Base-by-base conservation (phyloP, 2,888 invertebrate species). In the Chrysolina haemoptera region DNA sequence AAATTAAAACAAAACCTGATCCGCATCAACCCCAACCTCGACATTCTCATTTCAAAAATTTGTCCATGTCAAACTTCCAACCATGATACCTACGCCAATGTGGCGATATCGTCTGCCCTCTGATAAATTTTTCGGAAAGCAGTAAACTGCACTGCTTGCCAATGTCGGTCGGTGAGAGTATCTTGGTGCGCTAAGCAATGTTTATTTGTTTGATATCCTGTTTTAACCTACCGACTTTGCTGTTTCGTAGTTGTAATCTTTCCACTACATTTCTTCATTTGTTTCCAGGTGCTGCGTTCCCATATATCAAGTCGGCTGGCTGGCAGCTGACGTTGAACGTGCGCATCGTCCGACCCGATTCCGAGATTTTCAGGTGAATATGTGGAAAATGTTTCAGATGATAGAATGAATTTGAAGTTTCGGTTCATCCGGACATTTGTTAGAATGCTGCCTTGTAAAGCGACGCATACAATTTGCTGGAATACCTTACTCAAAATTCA, bases 191-290 rank as follows among this genome's bases (percentile, higher is more conserved):
- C 80, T 82, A 82, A 83, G 82, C 80, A 83, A 84, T 81, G 82
- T 85, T 85, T 85, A 85, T 85, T 84, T 82, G 84, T 84, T 84
- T 84, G 84, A 85, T 85, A 84, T 85, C 84, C 84, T 82, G 82
- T 80, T 71, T 69, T 75, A 82, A 80, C 83, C 81, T 78, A 79
- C 80, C 78, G 77, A 79, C 80, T 79, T 78, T 78, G 80, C 77
- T 80, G 80, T 78, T 76, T 73, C 80, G 77, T 80, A 68, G 68
- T 69, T 70, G 81, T 83, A 84, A 84, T 85, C 83, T 82, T 79
- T 78, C 78, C 79, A 72, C 84, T 80, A 84, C 85, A 84, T 84
- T 85, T 86, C 86, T 85, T 85, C 85, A 85, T 86, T 85, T 86
- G 83, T 84, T 83, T 79, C 78, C 81, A 80, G 76, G 80, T 81